Base-by-base conservation (phyloP, 2,888 invertebrate species). In the Anoplius nigerrimus region DNA sequence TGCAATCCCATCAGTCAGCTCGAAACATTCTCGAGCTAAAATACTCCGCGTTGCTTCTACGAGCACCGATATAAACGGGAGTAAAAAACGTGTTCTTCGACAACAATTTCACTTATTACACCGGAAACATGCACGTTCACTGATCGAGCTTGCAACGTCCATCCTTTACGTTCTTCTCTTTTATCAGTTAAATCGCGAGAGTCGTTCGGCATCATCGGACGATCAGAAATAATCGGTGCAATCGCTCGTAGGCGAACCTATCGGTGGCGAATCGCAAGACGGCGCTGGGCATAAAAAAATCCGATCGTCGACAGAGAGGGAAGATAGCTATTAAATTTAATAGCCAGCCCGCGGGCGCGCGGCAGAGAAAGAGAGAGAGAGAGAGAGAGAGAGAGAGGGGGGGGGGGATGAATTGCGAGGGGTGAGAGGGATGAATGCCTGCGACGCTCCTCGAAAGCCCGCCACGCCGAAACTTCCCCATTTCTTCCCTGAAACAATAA, bases 321-420 rank as follows among this genome's bases (percentile, higher is more conserved):
- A 64, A 74, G 74, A 66, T 66, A 72, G 81, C 83, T 84, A 83
- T 84, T 85, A 85, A 85, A 85, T 85, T 84, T 85, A 85, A 85
- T 83, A 84, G 84, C 80, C 69, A 55, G 63, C 69, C 71, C 4
- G 34, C 34, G 34, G 34, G 34, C 11, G 11, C 11, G 6, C 6
- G 24, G 24, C 3, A 24, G 67, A 66, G 70, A 66, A 62, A 72
- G 68, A 62, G 69, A 66, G 46, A 62, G 46, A 62, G 69, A 66
- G 46, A 62, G 46, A 24, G 67, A 66, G 70, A 66, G 64, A 72
- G 68, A 62, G 69, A 66, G 46, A 62, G 46, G n/a, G n/a, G n/a
- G n/a, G n/a, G n/a, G n/a, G n/a, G n/a, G n/a, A n/a, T n/a, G n/a
- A n/a, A n/a, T 3, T 34, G 11, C 11, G 11, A 34, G 34, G 34